Evolutionary conservation across 1,140 invertebrate species (phyloP).

Genomic region (Luehdorfia chinensis): DNA sequence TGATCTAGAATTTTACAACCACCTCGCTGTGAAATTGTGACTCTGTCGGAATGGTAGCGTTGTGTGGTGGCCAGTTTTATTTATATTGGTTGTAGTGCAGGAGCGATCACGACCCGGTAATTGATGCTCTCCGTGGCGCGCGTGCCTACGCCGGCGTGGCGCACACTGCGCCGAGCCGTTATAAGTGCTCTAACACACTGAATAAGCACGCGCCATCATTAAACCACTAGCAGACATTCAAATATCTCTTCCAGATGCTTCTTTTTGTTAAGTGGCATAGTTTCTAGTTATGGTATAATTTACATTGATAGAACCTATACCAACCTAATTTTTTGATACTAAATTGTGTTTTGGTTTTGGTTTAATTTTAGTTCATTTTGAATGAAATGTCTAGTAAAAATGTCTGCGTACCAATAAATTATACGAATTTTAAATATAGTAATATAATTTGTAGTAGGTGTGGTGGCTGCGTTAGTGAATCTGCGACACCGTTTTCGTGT

Average conservation of each 20-base stretch:
- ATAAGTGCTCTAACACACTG: slow-evolving; percentile 44
- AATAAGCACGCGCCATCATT: slow-evolving; percentile 32
- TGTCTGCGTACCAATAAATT: no score
- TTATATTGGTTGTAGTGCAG: slow-evolving; percentile 64
- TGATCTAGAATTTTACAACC: slow-evolving; percentile 64
- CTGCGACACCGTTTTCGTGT: no score
- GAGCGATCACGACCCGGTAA: slow-evolving; percentile 69
- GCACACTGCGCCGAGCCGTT: slow-evolving; percentile 38
- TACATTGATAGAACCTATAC: no score
- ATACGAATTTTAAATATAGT: no score
- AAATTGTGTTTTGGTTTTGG: no score
- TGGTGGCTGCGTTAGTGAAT: no score
- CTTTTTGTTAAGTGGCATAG: no score
- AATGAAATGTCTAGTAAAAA: no score
- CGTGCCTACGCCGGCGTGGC: slow-evolving; percentile 37
- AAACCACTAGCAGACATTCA: slow-evolving; percentile 19
- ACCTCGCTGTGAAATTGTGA: slow-evolving; percentile 52
- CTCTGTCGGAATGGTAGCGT: slow-evolving; percentile 31
- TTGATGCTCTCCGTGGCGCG: slow-evolving; percentile 59
- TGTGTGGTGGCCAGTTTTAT: slow-evolving; percentile 57
- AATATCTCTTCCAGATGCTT: slow-evolving; percentile 14
- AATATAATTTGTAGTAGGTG: no score
- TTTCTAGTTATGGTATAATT: no score
- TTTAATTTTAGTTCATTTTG: no score
- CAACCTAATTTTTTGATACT: no score